These are phyloP conservation scores for Dexiosoma caninum DNA, from an alignment of 2,888 invertebrate genomes.

Conservation along the genomic window DNA sequence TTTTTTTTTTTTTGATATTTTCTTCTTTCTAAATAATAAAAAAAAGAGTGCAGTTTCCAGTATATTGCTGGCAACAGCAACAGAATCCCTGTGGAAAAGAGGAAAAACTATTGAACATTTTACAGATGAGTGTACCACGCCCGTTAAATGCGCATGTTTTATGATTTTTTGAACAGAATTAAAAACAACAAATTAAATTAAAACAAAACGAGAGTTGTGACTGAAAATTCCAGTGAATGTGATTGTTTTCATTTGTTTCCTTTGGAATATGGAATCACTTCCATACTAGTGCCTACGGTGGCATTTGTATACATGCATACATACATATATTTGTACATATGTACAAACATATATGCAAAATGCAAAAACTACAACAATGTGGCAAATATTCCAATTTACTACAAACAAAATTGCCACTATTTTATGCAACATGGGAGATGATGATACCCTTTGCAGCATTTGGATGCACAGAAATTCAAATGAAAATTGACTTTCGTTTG, in stretches of 20 bases:
- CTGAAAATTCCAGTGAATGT: slow-evolving; percentile 65
- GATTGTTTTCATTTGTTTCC: slow-evolving; percentile 61
- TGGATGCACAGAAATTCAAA: neutral
- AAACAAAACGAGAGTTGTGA: slow-evolving; percentile 22
- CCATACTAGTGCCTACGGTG: slow-evolving; percentile 9
- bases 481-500: neutral
- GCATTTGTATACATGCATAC: too few relatives aligned
- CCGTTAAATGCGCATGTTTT: slow-evolving; percentile 65
- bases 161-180: neutral
- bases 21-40: neutral
- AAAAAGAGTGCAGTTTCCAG: slow-evolving; percentile 36
- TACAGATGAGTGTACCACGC: slow-evolving; percentile 64
- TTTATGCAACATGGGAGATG: neutral
- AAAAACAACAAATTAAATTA: neutral
- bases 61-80: neutral
- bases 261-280: neutral
- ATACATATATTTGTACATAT: too few relatives aligned
- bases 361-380: slow-evolving; percentile 25
- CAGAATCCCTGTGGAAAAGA: neutral
- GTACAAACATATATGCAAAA: slow-evolving; percentile 4
- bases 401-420: slow-evolving; percentile 19
- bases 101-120: slow-evolving; percentile 16
- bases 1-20: neutral
- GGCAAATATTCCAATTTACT: slow-evolving; percentile 43
- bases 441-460: neutral